phyloP scores from a whole-genome alignment of 2,888 invertebrate genomes.

The Ceramica pisi region DNA sequence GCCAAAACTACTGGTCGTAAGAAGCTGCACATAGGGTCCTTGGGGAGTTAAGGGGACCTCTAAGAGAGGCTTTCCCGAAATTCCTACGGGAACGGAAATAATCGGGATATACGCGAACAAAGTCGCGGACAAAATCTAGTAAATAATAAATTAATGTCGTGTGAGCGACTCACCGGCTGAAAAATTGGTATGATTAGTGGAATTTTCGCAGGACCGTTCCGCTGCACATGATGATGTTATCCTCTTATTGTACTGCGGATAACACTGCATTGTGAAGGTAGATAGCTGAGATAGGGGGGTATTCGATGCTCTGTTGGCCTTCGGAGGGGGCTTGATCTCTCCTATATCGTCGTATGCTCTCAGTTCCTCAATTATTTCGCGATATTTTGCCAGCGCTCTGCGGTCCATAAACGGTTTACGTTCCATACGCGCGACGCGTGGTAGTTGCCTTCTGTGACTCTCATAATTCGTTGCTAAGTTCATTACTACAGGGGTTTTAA shows the following conservation, averaged over 20 bases:
- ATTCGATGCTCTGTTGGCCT: constrained; percentile 83
- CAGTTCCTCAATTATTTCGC: constrained; percentile 82
- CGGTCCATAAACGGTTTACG: constrained; percentile 67
- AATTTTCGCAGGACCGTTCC: constrained; percentile 50
- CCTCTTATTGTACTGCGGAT: constrained; percentile 17
- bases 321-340: constrained; percentile 74
- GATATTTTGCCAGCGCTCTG: constrained; percentile 78
- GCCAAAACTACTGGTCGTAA: too few species aligned
- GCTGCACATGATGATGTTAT: constrained; percentile 29
- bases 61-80: too few species aligned
- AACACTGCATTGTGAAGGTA: constrained; percentile 60
- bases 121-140: too few species aligned
- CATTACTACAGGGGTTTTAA: constrained; percentile 77
- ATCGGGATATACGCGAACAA: too few species aligned
- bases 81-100: too few species aligned
- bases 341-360: constrained; percentile 79
- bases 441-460: constrained; percentile 61
- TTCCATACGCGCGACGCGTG: constrained; percentile 42
- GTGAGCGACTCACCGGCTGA: constrained; percentile 28
- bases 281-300: constrained; percentile 71
- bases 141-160: constrained; percentile 1
- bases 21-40: too few species aligned
- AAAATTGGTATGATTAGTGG: constrained; percentile 10
- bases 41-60: too few species aligned
- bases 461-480: constrained; percentile 75